A percentile compares a stretch with the other conserved stretches of the same genome.
Conservation (phyloP, 2,113 vertebrate genomes). For the Naja naja region DNA sequence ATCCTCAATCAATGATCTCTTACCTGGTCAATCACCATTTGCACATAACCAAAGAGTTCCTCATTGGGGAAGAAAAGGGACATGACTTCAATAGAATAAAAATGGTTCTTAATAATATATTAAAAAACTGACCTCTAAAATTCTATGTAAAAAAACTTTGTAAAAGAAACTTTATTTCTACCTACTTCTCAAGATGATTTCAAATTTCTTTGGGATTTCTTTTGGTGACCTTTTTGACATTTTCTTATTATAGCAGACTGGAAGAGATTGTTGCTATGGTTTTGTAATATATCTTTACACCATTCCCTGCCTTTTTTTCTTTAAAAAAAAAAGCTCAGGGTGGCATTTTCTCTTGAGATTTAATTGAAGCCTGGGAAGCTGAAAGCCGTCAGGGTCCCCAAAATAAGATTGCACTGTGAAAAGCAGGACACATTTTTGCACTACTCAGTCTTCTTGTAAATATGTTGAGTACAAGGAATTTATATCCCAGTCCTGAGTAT, state of each 20-base stretch:
- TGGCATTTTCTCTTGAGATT: neutral
- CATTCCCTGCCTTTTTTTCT: neutral
- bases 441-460: neutral
- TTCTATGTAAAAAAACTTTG: neutral
- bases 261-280: neutral
- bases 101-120: neutral
- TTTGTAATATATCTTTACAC: neutral
- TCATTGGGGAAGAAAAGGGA: neutral
- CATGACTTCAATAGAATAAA: neutral
- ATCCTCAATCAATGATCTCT: neutral
- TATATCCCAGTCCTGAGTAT: neutral
- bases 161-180: neutral
- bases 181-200: neutral
- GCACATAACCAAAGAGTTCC: neutral
- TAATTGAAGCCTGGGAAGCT: neutral
- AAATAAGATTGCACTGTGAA: neutral
- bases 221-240: neutral
- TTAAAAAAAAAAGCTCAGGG: neutral
- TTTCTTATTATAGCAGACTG: neutral
- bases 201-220: neutral
- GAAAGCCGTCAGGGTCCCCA: neutral
- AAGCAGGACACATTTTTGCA: neutral
- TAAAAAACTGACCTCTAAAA: neutral
- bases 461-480: neutral
- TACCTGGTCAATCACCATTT: neutral